Evolutionary conservation across 35 echinoderm and acorn worm genomes (phyloP), one percentile per base, ranked within the genome.

Genomic region (Eucidaris tribuloides): DNA sequence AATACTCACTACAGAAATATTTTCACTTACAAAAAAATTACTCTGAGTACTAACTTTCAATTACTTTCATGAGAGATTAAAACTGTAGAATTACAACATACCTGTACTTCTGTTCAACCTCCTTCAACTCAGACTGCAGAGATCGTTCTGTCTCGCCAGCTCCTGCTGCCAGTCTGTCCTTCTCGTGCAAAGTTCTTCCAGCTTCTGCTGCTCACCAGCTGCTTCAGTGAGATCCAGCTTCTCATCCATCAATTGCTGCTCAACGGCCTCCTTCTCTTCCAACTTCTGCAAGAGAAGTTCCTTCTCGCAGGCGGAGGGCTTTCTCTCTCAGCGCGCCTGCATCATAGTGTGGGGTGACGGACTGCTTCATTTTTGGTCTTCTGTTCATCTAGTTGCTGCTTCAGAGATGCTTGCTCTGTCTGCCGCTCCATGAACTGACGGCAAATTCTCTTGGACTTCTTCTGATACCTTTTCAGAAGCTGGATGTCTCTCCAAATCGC

Each of bases 161-260:
- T 99, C 96, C 61, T 99, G 96, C 79, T 99, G n/a, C 96, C 40
- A 99, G 76, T 23, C 71, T 63, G 37, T 99, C 96, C 76, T 92
- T 99, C 62, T 99, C 90, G 9, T 89, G 82, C 6, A 99, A 64
- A 99, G 48, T 23, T 82, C 83, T 66, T 99, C 96, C 23, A 99
- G 66, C 23, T 81, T 46, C 59, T 90, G 81, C 68, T 99, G 92
- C 24, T 99, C 87, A 39, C 76, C 42, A 15, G 93, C 50, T 52
- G 79, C 76, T 45, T 61, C 71, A 52, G 93, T 86, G 23, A 99
- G 71, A 44, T 86, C 86, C 45, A 86, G 65, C 55, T 83, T 93
- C 59, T 99, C 90, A 40, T 88, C 62, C 38, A 90, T 78, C 68
- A 99, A 61, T 58, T 85, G 59, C 42, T 81, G 48, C 44, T 99